These are phyloP conservation scores for Phyllotreta striolata DNA, from an alignment of 2,888 invertebrate species.

Conservation along the genomic window DNA sequence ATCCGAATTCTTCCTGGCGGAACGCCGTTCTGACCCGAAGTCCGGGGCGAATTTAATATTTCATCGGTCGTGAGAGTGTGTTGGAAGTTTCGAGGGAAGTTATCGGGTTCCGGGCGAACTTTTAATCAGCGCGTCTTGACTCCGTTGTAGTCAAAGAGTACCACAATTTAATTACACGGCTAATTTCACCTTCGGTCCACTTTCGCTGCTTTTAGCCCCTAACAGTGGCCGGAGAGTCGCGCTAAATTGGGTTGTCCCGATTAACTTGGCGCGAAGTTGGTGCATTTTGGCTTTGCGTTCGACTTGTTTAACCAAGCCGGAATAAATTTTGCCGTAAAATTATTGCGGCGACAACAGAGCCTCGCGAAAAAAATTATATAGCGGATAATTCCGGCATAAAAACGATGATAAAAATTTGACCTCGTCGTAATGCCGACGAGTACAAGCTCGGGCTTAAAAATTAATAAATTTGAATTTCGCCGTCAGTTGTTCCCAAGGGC, in stretches of 20 bases:
- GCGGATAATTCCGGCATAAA: too few relatives aligned
- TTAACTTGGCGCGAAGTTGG: too few relatives aligned
- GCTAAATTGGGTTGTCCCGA: slow-evolving; percentile 10
- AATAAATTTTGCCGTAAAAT: too few relatives aligned
- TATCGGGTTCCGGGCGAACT: slow-evolving; percentile 16
- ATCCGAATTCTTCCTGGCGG: neutral
- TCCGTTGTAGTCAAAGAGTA: slow-evolving; percentile 11
- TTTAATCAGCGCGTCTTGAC: slow-evolving; percentile 19
- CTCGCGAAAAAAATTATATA: too few relatives aligned
- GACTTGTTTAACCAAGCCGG: too few relatives aligned
- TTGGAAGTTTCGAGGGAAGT: slow-evolving; percentile 11
- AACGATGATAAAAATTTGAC: too few relatives aligned
- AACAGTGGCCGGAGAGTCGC: slow-evolving; percentile 10
- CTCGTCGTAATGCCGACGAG: too few relatives aligned
- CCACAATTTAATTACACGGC: slow-evolving; percentile 25
- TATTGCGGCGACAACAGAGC: too few relatives aligned
- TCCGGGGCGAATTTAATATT: slow-evolving; percentile 12
- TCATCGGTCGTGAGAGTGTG: slow-evolving; percentile 14
- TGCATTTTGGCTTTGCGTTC: too few relatives aligned
- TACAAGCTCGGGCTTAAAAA: neutral
- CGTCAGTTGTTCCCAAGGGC: slow-evolving; percentile 8
- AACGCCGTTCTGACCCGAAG: neutral
- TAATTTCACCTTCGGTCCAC: slow-evolving; percentile 21
- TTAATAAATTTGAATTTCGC: slow-evolving; percentile 10
- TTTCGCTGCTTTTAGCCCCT: slow-evolving; percentile 12